These are phyloP conservation scores for Acropora yongei DNA, from an alignment of 64 coral and sea anemone species.

Conservation along the genomic window DNA sequence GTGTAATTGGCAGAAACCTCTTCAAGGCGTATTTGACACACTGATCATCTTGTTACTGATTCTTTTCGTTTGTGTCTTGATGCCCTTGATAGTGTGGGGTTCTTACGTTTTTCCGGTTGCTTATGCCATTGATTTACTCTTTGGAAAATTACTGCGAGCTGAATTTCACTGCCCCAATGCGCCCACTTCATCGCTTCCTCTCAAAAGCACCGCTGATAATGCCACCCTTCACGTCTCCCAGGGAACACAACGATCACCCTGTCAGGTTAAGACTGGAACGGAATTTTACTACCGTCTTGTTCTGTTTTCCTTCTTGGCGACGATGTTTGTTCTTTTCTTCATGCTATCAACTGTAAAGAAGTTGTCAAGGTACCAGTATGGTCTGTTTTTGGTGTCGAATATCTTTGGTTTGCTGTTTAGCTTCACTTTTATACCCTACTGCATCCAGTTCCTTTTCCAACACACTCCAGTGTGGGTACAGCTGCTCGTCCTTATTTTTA, in stretches of 20 bases:
- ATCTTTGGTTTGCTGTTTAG: neutral
- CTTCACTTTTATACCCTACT: constrained; percentile 49
- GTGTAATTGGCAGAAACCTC: constrained; percentile 39
- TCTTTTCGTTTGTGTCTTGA: constrained; percentile 25
- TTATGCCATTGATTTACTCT: constrained; percentile 35
- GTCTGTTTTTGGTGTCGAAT: neutral
- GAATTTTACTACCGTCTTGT: constrained; percentile 2
- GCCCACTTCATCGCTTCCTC: neutral
- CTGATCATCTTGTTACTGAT: neutral
- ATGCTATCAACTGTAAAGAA: neutral
- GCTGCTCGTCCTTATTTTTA: constrained; percentile 43
- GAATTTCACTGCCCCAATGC: neutral
- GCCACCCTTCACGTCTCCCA: neutral
- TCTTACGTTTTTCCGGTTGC: constrained; percentile 26
- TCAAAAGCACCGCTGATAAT: neutral
- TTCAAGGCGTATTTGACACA: constrained; percentile 36
- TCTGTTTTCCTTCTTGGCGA: constrained; percentile 20
- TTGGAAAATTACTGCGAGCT: constrained; percentile 47
- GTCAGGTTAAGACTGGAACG: neutral
- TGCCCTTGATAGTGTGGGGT: constrained; percentile 41
- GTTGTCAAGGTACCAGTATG: neutral
- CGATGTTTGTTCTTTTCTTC: neutral
- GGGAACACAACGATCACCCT: neutral
- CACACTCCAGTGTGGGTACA: constrained; percentile 38
- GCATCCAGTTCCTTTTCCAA: constrained; percentile 42